Percentiles rank a stretch among this genome's conserved stretches.
Conservation (phyloP, 2,113 vertebrate species). For the Colius striatus region DNA sequence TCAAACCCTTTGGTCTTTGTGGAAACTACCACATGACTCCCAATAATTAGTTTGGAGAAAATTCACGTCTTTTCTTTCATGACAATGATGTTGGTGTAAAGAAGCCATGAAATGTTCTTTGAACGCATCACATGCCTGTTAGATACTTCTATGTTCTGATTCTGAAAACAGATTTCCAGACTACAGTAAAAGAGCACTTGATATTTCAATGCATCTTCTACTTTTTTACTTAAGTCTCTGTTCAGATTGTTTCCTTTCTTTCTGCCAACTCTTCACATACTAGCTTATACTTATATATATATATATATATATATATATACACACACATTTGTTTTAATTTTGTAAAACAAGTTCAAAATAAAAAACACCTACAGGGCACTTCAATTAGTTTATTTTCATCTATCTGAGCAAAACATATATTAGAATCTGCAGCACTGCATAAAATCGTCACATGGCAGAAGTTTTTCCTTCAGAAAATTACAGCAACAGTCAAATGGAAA, state of each 20-base stretch:
- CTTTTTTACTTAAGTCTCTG: neutral
- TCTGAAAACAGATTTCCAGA: neutral
- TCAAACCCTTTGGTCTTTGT: neutral
- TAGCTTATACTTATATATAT: too few relatives aligned
- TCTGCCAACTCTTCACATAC: neutral
- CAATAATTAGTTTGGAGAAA: neutral
- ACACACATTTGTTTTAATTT: neutral
- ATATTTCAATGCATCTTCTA: neutral
- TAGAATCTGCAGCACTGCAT: neutral
- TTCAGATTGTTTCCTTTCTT: neutral
- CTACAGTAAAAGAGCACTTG: neutral
- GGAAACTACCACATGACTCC: neutral
- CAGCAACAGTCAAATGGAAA: neutral
- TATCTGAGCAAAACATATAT: neutral
- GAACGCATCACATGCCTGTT: neutral
- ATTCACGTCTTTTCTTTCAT: rapidly evolving
- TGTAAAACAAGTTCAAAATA: neutral
- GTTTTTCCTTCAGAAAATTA: neutral
- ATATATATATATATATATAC: neutral
- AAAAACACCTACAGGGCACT: neutral
- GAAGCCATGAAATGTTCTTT: neutral
- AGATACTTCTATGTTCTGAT: neutral
- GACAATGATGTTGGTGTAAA: neutral
- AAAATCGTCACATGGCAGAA: neutral
- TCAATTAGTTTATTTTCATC: neutral